Percentiles rank a stretch among this genome's conserved stretches.
phyloP scores from a whole-genome alignment of 2,113 vertebrate genomes.

The Cyprichromis sp. region DNA sequence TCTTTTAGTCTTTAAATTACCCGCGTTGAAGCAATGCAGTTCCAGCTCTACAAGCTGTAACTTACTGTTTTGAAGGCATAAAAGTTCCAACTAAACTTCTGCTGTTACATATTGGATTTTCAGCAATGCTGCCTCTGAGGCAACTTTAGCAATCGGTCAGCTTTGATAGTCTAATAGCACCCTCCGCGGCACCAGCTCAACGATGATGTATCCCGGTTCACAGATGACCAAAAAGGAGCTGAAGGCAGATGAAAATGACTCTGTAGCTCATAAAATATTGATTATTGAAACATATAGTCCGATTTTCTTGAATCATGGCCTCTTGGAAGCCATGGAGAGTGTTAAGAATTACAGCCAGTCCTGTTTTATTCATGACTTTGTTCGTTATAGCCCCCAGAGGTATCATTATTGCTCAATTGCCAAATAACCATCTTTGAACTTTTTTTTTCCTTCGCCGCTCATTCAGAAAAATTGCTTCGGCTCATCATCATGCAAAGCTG shows the following conservation, averaged over 20 bases:
- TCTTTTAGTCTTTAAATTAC: not conserved
- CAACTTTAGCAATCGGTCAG: not conserved
- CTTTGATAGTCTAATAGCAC: slow-evolving; percentile 5
- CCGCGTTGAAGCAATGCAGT: not conserved
- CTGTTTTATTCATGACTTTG: not conserved
- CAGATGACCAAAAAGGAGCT: not conserved
- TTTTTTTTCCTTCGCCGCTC: not conserved
- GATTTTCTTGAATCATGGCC: not conserved
- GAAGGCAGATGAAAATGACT: not conserved
- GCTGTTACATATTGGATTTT: not conserved
- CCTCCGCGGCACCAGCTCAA: not conserved
- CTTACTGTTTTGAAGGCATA: not conserved
- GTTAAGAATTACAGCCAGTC: not conserved
- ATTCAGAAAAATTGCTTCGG: slow-evolving; percentile 1
- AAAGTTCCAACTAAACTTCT: not conserved
- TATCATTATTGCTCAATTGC: slow-evolving; percentile 15
- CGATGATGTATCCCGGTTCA: not conserved
- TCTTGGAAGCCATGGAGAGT: not conserved
- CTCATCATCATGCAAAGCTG: not conserved
- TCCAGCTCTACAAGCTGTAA: not conserved
- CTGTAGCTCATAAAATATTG: not conserved
- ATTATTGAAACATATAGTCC: not conserved
- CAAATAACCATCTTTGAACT: slow-evolving; percentile 6
- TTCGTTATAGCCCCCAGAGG: not conserved
- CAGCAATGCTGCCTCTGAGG: not conserved